Evolutionary conservation across 2,113 vertebrate genomes (phyloP).

Genomic region (Callipepla squamata): DNA sequence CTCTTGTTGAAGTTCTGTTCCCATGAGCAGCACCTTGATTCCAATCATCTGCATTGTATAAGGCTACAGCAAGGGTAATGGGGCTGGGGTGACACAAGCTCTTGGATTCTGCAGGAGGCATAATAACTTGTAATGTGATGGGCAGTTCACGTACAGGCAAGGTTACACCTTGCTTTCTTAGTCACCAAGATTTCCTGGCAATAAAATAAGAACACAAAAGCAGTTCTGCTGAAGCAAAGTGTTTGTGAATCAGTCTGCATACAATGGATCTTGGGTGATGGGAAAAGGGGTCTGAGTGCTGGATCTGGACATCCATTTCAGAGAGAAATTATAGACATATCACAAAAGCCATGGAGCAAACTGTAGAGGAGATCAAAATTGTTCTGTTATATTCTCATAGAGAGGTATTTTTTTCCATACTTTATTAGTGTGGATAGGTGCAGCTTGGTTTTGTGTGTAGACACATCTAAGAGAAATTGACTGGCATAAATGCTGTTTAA

Average conservation of each 20-base stretch:
- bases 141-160: neutral
- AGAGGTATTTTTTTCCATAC: neutral
- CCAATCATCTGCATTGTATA: neutral
- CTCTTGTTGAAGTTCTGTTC: neutral
- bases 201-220: neutral
- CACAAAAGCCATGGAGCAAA: neutral
- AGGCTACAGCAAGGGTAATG: neutral
- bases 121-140: neutral
- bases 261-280: neutral
- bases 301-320: neutral
- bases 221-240: neutral
- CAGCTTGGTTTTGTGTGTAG: neutral
- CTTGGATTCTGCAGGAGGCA: neutral
- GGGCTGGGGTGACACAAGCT: neutral
- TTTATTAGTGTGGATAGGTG: neutral
- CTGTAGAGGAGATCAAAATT: neutral
- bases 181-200: neutral
- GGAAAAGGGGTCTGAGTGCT: neutral
- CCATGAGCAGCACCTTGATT: neutral
- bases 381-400: neutral
- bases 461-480: neutral
- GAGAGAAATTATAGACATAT: neutral
- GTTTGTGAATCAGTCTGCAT: neutral
- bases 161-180: neutral
- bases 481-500: neutral